A percentile compares a stretch with the other conserved stretches of the same genome.
These are phyloP conservation scores for Aeoliscus strigatus DNA, from an alignment of 2,797 vertebrate genomes.

Conservation along the genomic window DNA sequence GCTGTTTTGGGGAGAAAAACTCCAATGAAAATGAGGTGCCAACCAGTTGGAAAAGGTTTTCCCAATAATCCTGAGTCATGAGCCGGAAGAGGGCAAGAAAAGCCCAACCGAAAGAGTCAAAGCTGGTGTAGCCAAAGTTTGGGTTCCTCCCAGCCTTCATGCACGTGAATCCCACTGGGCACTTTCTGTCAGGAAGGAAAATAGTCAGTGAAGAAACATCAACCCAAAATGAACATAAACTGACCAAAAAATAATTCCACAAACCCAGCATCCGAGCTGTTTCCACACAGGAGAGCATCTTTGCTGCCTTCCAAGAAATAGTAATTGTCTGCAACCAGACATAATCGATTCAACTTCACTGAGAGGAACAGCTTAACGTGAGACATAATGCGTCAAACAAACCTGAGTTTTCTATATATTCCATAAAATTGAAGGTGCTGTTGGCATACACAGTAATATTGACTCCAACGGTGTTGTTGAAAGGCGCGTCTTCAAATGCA, in stretches of 20 bases:
- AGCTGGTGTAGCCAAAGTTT: conserved; percentile 98
- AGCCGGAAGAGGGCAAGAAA: conserved; percentile 97
- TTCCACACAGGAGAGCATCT: conserved; percentile 95
- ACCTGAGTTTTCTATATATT: conserved; percentile 95
- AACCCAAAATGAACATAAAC: too few relatives aligned
- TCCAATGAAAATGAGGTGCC: too few relatives aligned
- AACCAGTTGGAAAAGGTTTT: conserved; percentile 97
- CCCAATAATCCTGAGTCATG: conserved; percentile 99
- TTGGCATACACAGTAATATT: too few relatives aligned
- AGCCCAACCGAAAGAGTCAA: conserved; percentile 98
- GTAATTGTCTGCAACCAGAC: conserved; percentile 92
- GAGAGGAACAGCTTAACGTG: too few relatives aligned
- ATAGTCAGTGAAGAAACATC: conserved; percentile 17
- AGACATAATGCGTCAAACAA: too few relatives aligned
- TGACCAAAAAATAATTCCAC: conserved; percentile 52
- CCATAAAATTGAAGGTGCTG: conserved; percentile 86
- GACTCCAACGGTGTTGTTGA: too few relatives aligned
- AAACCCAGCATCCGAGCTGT: conserved; percentile 98
- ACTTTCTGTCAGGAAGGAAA: conserved; percentile 76
- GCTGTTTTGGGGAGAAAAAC: too few relatives aligned
- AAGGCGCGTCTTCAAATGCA: too few relatives aligned
- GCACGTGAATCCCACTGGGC: conserved; percentile 93
- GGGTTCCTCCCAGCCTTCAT: conserved; percentile 98
- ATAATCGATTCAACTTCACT: too few relatives aligned
- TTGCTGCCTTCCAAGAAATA: conserved; percentile 83